Evolutionary conservation across 2,888 invertebrate genomes (phyloP), one percentile per base, ranked within the genome.

Genomic region (Cistogaster globosa): DNA sequence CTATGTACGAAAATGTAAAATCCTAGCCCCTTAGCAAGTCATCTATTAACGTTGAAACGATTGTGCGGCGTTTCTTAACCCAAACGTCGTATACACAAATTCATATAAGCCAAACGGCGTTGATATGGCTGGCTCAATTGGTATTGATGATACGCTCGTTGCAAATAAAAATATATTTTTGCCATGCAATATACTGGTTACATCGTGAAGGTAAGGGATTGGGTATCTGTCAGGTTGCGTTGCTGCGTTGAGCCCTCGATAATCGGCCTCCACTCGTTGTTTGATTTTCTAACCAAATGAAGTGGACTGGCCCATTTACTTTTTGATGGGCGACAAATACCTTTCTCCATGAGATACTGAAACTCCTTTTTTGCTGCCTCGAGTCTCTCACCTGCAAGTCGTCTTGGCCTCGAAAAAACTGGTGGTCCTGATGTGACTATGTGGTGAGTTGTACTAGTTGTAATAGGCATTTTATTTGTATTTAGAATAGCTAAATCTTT

Each of bases 61-160:
- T 69, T 83, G 71, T 3, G 32, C 69, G 0, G 69, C 63, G 45
- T 72, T 83, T 16, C 68, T 20, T 20, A 74, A 22, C 2, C 74
- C 74, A 68, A 81, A 91, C 1, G 88, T 84, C 90, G 91, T 91
- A 6, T 55, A 67, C 0, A 84, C 32, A 38, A 84, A 82, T 26
- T 84, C 78, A 18, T 58, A 77, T 16, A 79, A 45, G 5, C 82
- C 81, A n/a, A 84, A 84, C 7, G 72, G 81, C 3, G 75, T 84
- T 1, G 60, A 42, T 3, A 69, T 67, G 9, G 78, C 82, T 16
- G 86, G 75, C 2, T 72, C 81, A 6, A 92, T 87, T 0, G 90
- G 91, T 26, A 60, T 86, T 20, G 84, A 12, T 71, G 58, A 20
- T 71, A 71, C 1, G 71, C 58, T 2, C 58, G 22, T 58, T 71